Percentiles rank a stretch among this genome's conserved stretches.
These are phyloP conservation scores for Halyomorpha halys DNA, from an alignment of 1,140 invertebrate species.

Conservation along the genomic window DNA sequence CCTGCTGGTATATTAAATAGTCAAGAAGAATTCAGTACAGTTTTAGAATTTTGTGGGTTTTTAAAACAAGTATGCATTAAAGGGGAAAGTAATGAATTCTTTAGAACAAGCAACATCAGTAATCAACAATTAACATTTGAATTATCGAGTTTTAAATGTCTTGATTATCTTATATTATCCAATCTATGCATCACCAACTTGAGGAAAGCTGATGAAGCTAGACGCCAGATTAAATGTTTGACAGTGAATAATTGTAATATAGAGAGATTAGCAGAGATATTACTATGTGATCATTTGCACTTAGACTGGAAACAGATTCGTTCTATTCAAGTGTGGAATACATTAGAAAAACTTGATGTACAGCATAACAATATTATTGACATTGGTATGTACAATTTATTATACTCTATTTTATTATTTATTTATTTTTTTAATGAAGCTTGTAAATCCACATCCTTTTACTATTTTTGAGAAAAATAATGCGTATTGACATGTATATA, in stretches of 20 bases:
- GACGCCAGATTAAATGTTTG: constrained; percentile 52
- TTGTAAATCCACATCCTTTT: too few species aligned
- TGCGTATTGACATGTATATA: too few species aligned
- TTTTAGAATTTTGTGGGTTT: constrained; percentile 77
- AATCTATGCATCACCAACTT: constrained; percentile 53
- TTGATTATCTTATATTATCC: constrained; percentile 50
- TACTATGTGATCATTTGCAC: constrained; percentile 64
- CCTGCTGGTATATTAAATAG: constrained; percentile 53
- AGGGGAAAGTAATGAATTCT: constrained; percentile 50
- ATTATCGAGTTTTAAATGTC: constrained; percentile 63
- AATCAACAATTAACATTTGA: constrained; percentile 70
- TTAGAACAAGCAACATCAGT: constrained; percentile 70
- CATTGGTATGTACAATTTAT: constrained; percentile 41
- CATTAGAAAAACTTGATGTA: constrained; percentile 58
- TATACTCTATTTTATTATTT: background rate
- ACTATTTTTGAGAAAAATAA: too few species aligned
- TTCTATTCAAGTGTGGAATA: constrained; percentile 30
- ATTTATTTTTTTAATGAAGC: background rate
- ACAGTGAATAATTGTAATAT: constrained; percentile 50
- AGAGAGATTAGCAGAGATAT: constrained; percentile 52
- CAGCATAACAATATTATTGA: constrained; percentile 64
- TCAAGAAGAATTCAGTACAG: constrained; percentile 74
- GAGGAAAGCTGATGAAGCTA: constrained; percentile 49
- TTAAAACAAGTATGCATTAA: constrained; percentile 54
- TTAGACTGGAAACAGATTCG: constrained; percentile 32